phyloP scores from a whole-genome alignment of 2,888 invertebrate species.

The Cepaea hortensis region DNA sequence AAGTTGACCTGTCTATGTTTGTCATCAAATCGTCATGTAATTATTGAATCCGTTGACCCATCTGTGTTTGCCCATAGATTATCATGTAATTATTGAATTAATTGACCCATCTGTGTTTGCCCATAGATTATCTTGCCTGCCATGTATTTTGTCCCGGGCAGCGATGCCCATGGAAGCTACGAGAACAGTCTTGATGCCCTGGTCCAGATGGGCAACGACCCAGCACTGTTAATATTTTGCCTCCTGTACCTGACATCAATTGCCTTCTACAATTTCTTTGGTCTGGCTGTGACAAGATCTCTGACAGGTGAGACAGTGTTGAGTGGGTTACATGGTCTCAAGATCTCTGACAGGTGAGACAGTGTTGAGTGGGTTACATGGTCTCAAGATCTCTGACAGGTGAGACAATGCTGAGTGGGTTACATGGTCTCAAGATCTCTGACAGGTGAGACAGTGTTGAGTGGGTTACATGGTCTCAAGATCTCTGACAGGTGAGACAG shows the following conservation, averaged over 20 bases:
- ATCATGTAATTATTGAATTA: background rate
- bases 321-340: background rate
- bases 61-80: too few species aligned
- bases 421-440: too few species aligned
- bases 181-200: conserved; percentile 73
- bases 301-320: conserved; percentile 63
- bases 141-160: conserved; percentile 71
- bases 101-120: background rate
- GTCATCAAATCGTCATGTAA: too few species aligned
- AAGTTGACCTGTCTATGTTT: too few species aligned
- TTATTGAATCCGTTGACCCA: too few species aligned
- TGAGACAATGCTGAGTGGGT: background rate
- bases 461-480: conserved; percentile 50
- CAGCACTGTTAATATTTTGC: conserved; percentile 65
- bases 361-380: background rate
- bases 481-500: conserved; percentile 67
- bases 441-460: too few species aligned
- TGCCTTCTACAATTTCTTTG: conserved; percentile 73
- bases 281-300: conserved; percentile 70
- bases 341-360: background rate
- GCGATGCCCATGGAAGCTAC: conserved; percentile 67
- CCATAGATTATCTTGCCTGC: conserved; percentile 68
- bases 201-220: conserved; percentile 67
- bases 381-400: background rate
- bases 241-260: conserved; percentile 69